These are phyloP conservation scores for Uromys caudimaculatus DNA, from an alignment of 2,797 vertebrate species.

Conservation along the genomic window DNA sequence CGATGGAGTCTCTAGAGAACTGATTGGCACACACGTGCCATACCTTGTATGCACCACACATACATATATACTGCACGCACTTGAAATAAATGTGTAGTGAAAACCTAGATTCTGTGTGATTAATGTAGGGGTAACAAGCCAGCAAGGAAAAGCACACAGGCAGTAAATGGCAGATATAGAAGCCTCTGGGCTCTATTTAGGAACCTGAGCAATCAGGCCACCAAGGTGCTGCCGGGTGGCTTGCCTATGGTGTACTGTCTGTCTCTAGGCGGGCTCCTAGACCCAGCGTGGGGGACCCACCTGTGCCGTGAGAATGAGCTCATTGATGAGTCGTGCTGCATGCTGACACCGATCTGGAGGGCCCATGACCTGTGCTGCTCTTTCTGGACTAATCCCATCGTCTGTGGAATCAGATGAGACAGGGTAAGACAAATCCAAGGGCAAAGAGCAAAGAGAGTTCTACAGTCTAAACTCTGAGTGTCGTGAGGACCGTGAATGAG, in stretches of 20 bases:
- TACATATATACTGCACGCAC: background rate
- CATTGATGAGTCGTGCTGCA: slow-evolving; percentile 96
- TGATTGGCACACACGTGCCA: background rate
- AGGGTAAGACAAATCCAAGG: slow-evolving; percentile 42
- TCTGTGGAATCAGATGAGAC: slow-evolving; percentile 87
- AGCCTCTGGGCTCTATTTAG: background rate
- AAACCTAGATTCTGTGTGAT: background rate
- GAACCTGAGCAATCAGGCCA: background rate
- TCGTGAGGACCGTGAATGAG: accelerated
- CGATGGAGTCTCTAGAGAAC: background rate
- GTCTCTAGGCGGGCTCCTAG: accelerated
- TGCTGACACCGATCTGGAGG: slow-evolving; percentile 97
- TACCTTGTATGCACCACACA: background rate
- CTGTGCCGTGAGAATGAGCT: slow-evolving; percentile 98
- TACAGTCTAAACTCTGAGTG: background rate
- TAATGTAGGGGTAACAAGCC: background rate
- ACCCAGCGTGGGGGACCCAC: slow-evolving; percentile 83
- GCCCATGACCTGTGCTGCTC: slow-evolving; percentile 98
- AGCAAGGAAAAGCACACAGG: background rate
- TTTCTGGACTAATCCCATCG: slow-evolving; percentile 96
- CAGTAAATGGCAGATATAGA: background rate
- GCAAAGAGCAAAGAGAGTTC: background rate
- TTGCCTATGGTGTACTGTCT: accelerated
- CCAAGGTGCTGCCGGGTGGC: background rate
- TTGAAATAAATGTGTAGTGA: background rate